Evolutionary conservation across 2,888 invertebrate genomes (phyloP).

Genomic region (Brachypalpus laphriformis): DNA sequence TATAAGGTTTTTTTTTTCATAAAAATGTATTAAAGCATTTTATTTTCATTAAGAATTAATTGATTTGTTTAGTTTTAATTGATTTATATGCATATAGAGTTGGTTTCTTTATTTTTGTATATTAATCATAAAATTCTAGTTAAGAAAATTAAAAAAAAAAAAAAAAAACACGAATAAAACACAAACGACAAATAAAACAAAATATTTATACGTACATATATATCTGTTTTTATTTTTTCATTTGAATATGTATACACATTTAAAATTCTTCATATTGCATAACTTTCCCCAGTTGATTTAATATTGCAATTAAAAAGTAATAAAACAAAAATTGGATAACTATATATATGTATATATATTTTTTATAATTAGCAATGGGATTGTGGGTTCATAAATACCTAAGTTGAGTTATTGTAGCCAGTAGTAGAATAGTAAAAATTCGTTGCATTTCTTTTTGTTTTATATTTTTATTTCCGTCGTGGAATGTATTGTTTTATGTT

Average conservation of each 20-base stretch:
- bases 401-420: constrained; percentile 54
- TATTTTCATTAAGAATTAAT: constrained; percentile 71
- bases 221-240: constrained; percentile 14
- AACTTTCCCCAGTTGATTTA: constrained; percentile 62
- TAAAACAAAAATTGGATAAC: constrained; percentile 31
- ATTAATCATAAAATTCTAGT: constrained; percentile 59
- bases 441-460: constrained; percentile 52
- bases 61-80: constrained; percentile 70
- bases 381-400: constrained; percentile 53
- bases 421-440: constrained; percentile 59
- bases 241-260: constrained; percentile 49
- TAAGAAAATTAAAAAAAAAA: constrained; percentile 37
- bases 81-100: constrained; percentile 63
- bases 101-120: constrained; percentile 34
- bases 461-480: constrained; percentile 3
- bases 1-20: constrained; percentile 46
- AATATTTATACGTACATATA: constrained; percentile 51
- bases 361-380: constrained; percentile 55
- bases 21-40: constrained; percentile 73
- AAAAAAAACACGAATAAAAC: constrained; percentile 36
- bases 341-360: constrained; percentile 25
- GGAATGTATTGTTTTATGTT: constrained; percentile 63
- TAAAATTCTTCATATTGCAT: constrained; percentile 62
- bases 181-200: constrained; percentile 47
- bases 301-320: constrained; percentile 60